Conservation (phyloP, 2,888 invertebrate species). For the Apodemia duryi region DNA sequence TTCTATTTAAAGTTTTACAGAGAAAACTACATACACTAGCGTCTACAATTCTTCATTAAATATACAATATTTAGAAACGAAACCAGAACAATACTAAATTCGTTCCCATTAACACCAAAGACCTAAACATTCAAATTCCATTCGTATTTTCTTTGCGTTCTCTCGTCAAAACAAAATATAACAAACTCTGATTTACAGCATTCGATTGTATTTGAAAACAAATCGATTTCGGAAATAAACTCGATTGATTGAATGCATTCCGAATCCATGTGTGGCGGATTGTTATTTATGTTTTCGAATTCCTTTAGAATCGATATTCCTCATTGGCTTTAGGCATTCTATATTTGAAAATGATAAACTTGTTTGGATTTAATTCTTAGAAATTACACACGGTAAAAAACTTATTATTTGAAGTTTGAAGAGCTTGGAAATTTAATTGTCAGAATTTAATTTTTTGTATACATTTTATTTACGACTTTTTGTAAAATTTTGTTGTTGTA, state of each 20-base stretch:
- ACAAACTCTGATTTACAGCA: slow-evolving; percentile 21
- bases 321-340: background rate
- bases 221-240: slow-evolving; percentile 25
- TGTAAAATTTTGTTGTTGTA: too few relatives aligned
- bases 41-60: background rate
- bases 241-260: slow-evolving; percentile 24
- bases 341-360: background rate
- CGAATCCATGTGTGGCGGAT: slow-evolving; percentile 14
- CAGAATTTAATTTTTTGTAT: too few relatives aligned
- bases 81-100: slow-evolving; percentile 11
- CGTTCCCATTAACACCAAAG: background rate
- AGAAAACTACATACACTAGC: background rate
- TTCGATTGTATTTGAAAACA: slow-evolving; percentile 19
- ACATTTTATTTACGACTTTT: too few relatives aligned
- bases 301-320: slow-evolving; percentile 10
- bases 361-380: background rate
- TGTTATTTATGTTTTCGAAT: slow-evolving; percentile 17
- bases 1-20: background rate
- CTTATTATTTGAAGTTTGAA: too few relatives aligned
- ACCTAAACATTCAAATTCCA: slow-evolving; percentile 5
- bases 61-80: background rate
- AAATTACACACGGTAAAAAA: background rate
- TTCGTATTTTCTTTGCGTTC: slow-evolving; percentile 9
- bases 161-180: slow-evolving; percentile 21
- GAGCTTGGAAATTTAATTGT: too few relatives aligned